These are phyloP conservation scores for Meloe dianella DNA, from an alignment of 2,888 invertebrate genomes.

Conservation along the genomic window DNA sequence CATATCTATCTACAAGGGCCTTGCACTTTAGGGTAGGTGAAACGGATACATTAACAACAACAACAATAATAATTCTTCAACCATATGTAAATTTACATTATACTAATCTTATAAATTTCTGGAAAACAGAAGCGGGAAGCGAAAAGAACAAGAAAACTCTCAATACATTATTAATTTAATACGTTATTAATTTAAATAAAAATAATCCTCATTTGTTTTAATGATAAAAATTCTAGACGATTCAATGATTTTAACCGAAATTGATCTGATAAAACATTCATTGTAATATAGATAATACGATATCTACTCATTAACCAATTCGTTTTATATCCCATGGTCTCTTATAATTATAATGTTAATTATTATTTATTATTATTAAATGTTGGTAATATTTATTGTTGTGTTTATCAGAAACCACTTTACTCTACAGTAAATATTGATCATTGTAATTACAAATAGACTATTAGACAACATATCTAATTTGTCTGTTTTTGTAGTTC, in stretches of 20 bases:
- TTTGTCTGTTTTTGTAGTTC: neutral
- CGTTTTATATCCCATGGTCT: neutral
- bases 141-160: too few species aligned
- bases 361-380: neutral
- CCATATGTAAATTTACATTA: slow-evolving; percentile 1
- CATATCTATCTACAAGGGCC: slow-evolving; percentile 46
- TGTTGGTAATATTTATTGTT: neutral
- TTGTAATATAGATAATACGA: too few species aligned
- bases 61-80: neutral
- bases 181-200: too few species aligned
- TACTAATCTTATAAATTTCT: neutral
- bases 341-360: neutral
- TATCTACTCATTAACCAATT: neutral
- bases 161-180: too few species aligned
- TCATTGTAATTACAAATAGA: neutral
- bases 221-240: too few species aligned
- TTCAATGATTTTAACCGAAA: neutral
- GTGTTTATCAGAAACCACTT: neutral
- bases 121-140: too few species aligned
- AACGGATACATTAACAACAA: slow-evolving; percentile 15
- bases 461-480: neutral
- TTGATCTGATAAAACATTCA: neutral
- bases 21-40: slow-evolving; percentile 29
- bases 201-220: too few species aligned
- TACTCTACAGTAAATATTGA: neutral